phyloP scores from a whole-genome alignment of 2,888 invertebrate genomes.

The Tenthredo livida region DNA sequence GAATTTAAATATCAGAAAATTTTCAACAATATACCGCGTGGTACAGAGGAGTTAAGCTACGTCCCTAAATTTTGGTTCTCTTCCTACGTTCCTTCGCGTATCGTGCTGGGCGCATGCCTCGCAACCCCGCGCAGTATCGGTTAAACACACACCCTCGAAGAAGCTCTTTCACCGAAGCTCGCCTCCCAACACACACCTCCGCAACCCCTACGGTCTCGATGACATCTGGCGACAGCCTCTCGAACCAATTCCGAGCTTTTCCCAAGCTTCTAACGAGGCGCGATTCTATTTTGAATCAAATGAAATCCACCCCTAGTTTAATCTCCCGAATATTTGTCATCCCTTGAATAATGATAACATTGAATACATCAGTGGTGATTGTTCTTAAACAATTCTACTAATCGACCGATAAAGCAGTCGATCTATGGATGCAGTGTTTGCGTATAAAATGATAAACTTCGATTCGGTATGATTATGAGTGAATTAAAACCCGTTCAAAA shows the following conservation, averaged over 20 bases:
- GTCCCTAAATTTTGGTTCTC: conserved; percentile 62
- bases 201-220: background rate
- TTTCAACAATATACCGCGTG: conserved; percentile 49
- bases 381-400: background rate
- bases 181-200: conserved; percentile 24
- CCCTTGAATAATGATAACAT: background rate
- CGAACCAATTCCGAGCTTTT: conserved; percentile 35
- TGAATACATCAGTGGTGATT: background rate
- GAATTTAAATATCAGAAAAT: background rate
- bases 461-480: background rate
- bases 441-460: background rate
- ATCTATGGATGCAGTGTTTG: background rate
- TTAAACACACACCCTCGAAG: conserved; percentile 56
- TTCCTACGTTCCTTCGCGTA: conserved; percentile 55
- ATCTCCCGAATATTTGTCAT: background rate
- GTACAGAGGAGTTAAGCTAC: conserved; percentile 55
- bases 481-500: background rate
- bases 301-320: background rate
- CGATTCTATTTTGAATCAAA: conserved; percentile 41
- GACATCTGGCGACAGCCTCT: conserved; percentile 49
- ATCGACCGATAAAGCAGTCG: background rate
- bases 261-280: conserved; percentile 12
- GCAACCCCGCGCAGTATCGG: conserved; percentile 55
- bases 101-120: conserved; percentile 58
- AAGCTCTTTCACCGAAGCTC: conserved; percentile 50